Evolutionary conservation across 2,113 vertebrate species (phyloP).

Genomic region (Nibea coibor): DNA sequence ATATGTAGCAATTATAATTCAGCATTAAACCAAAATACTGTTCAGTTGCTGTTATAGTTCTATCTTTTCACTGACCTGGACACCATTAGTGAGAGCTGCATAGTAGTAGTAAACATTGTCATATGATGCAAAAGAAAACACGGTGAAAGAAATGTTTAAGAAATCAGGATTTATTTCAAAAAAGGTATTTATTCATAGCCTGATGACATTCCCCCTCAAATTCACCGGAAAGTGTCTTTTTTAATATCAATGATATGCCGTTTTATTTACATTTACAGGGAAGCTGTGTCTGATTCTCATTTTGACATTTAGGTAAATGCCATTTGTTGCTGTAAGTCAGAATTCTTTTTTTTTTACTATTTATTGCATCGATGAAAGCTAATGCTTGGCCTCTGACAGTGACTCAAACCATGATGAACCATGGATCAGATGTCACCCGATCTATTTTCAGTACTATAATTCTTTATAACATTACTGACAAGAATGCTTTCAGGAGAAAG

Average conservation of each 20-base stretch:
- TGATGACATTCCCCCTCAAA: conserved; percentile 24
- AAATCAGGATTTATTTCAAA: conserved; percentile 48
- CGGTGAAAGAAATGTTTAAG: neutral
- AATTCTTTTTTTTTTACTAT: neutral
- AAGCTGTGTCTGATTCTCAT: neutral
- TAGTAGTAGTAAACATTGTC: neutral
- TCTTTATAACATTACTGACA: neutral
- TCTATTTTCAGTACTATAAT: neutral
- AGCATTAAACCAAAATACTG: neutral
- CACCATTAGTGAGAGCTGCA: neutral
- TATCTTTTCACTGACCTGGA: neutral
- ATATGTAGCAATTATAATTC: neutral
- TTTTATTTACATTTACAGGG: neutral
- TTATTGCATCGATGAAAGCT: neutral
- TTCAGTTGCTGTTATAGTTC: neutral
- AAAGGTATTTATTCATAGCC: neutral
- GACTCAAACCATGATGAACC: neutral
- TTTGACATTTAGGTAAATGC: neutral
- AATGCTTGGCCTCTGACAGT: neutral
- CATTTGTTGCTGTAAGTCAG: neutral
- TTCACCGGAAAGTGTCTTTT: neutral
- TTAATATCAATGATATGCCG: neutral
- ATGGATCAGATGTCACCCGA: neutral
- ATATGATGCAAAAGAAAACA: conserved; percentile 1
- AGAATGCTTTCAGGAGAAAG: conserved; percentile 1